Evolutionary conservation across 2,888 invertebrate genomes (phyloP).

Genomic region (Incurvaria masculella): DNA sequence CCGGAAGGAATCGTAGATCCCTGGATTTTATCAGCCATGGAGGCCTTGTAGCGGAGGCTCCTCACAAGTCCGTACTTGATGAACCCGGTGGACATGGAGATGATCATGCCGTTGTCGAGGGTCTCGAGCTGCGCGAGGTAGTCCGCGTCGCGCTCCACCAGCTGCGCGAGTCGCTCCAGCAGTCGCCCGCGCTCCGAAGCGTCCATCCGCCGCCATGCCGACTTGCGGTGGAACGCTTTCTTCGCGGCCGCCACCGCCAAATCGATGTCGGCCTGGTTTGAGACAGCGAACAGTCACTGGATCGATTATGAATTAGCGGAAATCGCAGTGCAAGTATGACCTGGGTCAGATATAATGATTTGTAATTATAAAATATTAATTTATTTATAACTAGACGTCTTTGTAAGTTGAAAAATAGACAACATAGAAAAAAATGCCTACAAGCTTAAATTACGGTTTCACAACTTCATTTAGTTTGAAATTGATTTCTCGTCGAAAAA

Average conservation of each 20-base stretch:
- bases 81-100: conserved; percentile 47
- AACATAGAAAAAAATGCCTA: too few relatives aligned
- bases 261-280: conserved; percentile 63
- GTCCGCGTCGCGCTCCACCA: conserved; percentile 68
- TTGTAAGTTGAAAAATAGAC: too few relatives aligned
- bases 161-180: conserved; percentile 71
- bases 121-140: conserved; percentile 85
- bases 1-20: conserved; percentile 64
- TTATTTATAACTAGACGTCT: too few relatives aligned
- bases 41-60: conserved; percentile 73
- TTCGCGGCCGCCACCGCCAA: conserved; percentile 72
- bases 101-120: conserved; percentile 87
- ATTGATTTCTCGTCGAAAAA: too few relatives aligned
- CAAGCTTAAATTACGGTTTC: too few relatives aligned
- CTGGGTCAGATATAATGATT: too few relatives aligned
- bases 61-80: conserved; percentile 46
- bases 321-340: too few relatives aligned
- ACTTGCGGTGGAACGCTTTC: conserved; percentile 65
- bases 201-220: conserved; percentile 77
- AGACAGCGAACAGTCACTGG: too few relatives aligned
- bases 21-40: conserved; percentile 86
- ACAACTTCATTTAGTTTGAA: too few relatives aligned
- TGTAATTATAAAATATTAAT: too few relatives aligned
- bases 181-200: conserved; percentile 74
- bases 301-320: too few relatives aligned